A percentile compares a stretch with the other conserved stretches of the same genome.
These are phyloP conservation scores for Desmodus rotundus DNA, from an alignment of 2,113 vertebrate species.

Conservation along the genomic window DNA sequence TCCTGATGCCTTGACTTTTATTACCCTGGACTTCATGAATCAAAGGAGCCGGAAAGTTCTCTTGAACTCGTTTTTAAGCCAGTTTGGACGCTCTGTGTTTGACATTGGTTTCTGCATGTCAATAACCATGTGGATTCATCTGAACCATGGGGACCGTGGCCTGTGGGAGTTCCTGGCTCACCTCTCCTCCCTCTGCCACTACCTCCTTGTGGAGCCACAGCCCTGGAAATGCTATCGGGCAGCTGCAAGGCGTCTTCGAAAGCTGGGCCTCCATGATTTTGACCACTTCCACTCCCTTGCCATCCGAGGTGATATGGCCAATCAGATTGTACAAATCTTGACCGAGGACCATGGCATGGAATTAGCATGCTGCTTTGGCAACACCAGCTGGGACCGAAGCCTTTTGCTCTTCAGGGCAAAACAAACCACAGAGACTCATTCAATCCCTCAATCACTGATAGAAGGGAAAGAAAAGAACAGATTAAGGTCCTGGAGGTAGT, in stretches of 20 bases:
- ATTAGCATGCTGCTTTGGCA: conserved; percentile 88
- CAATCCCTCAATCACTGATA: not conserved
- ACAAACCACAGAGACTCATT: conserved; percentile 19
- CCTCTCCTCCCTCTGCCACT: conserved; percentile 83
- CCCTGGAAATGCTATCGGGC: conserved; percentile 95
- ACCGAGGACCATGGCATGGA: conserved; percentile 86
- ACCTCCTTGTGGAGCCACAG: conserved; percentile 92
- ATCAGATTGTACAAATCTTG: conserved; percentile 83
- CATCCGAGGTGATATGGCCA: conserved; percentile 86
- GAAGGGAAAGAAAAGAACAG: conserved; percentile 37
- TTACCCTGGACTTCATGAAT: conserved; percentile 88
- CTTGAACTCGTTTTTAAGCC: conserved; percentile 81
- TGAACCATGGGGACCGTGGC: conserved; percentile 90
- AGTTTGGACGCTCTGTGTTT: conserved; percentile 82
- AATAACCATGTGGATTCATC: conserved; percentile 97
- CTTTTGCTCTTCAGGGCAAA: conserved; percentile 87
- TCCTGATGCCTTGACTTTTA: conserved; percentile 85
- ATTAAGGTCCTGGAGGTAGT: conserved; percentile 28
- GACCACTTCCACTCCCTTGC: conserved; percentile 89
- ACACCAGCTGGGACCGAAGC: conserved; percentile 89
- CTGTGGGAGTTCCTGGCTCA: conserved; percentile 85
- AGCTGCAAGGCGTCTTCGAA: conserved; percentile 90
- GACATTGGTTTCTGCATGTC: conserved; percentile 92
- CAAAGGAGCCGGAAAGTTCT: conserved; percentile 58
- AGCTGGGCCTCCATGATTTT: conserved; percentile 88